Conservation (phyloP, 1,140 invertebrate genomes). For the Drosophila baimaii region DNA sequence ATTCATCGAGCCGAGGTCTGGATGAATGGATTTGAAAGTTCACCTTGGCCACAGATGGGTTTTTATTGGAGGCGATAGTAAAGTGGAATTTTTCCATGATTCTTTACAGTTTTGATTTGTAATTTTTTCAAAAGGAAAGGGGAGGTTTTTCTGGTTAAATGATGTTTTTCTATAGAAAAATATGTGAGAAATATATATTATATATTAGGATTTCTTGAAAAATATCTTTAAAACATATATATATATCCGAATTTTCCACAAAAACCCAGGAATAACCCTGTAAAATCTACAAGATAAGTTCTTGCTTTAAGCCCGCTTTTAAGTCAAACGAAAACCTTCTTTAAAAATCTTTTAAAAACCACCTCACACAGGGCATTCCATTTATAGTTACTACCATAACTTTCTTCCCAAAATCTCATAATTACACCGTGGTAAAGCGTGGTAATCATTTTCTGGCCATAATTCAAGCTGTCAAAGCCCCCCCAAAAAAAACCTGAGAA, state of each 20-base stretch:
- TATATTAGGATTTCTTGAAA: background rate
- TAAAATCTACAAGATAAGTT: background rate
- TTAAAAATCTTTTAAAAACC: background rate
- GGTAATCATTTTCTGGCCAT: slow-evolving; percentile 47
- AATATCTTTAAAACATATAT: background rate
- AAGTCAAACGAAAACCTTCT: background rate
- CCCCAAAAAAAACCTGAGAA: slow-evolving; percentile 8
- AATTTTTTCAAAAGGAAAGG: background rate
- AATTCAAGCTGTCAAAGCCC: slow-evolving; percentile 50
- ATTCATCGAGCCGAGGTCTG: slow-evolving; percentile 26
- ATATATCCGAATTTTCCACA: background rate
- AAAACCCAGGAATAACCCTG: background rate
- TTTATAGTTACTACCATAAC: background rate
- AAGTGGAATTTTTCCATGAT: slow-evolving; percentile 9
- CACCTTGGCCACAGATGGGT: slow-evolving; percentile 12
- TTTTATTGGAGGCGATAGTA: background rate
- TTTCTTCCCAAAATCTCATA: slow-evolving; percentile 14
- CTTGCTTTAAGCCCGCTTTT: too few relatives aligned
- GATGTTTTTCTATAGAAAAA: background rate
- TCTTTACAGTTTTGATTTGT: background rate
- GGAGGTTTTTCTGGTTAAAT: too few relatives aligned
- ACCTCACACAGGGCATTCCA: background rate
- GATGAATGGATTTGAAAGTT: slow-evolving; percentile 47
- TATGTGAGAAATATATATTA: too few relatives aligned
- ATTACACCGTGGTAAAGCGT: slow-evolving; percentile 13